Conservation (phyloP, 2,797 vertebrate genomes). For the Peromyscus nudipes region DNA sequence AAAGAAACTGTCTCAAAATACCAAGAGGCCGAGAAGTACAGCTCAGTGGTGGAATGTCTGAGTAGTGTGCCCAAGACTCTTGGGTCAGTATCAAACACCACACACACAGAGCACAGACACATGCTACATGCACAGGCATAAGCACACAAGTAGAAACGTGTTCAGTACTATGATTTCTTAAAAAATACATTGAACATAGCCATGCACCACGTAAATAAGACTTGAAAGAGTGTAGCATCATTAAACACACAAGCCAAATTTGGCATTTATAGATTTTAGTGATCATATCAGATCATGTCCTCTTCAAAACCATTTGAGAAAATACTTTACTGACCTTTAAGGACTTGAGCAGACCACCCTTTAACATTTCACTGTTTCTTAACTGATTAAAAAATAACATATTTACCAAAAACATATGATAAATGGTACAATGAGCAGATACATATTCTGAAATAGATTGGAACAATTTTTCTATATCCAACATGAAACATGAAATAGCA, state of each 20-base stretch:
- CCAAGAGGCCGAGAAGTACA: not conserved
- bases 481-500: not conserved
- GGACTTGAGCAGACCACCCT: conserved; percentile 2
- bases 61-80: not conserved
- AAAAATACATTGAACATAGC: not conserved
- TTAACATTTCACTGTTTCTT: conserved; percentile 65
- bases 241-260: conserved; percentile 45
- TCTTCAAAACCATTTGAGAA: conserved; percentile 36
- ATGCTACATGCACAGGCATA: not conserved
- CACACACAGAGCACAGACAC: not conserved
- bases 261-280: conserved; percentile 25
- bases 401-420: conserved; percentile 60
- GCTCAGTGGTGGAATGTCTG: not conserved
- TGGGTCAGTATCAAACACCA: not conserved
- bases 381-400: conserved; percentile 57
- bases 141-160: not conserved
- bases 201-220: not conserved
- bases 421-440: conserved; percentile 18
- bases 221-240: not conserved
- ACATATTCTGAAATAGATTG: conserved; percentile 4
- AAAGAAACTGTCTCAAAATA: not conserved
- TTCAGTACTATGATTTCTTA: not conserved
- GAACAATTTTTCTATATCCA: conserved; percentile 40
- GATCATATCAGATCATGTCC: conserved; percentile 34
- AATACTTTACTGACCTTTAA: not conserved